Evolutionary conservation across 1,140 invertebrate species (phyloP), one percentile per base, ranked within the genome.

Genomic region (Littorina saxatilis): DNA sequence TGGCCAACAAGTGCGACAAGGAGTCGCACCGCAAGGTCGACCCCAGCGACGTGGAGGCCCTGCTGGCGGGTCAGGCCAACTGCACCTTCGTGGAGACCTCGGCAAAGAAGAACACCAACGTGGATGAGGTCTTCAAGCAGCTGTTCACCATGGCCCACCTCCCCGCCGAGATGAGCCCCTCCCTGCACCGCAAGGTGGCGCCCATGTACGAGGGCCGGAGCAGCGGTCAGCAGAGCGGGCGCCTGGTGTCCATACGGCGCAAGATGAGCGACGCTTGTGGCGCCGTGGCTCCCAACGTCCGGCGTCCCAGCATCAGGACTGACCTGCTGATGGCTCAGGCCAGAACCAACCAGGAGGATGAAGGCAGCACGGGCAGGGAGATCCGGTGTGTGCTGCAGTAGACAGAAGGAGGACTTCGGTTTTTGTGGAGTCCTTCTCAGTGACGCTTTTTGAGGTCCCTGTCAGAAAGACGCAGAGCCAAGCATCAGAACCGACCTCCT

Each of bases 131-230:
- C 4, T 97, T 97, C 91, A 95, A 96, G 88, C 95, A 96, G 83
- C 93, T 97, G 5, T 97, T 97, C 90, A 94, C 95, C 58, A 94
- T 96, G 15, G 96, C 96, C 13, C 96, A 96, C 88, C 92, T 97
- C 75, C 96, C 96, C 1, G 91, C 96, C 86, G 96, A 97, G 93
- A 97, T 97, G 96, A 96, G 96, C n/a, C 96, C 96, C 0, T 96
- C 96, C 88, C 95, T 96, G 88, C 96, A 97, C 90, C 95, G 92
- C 75, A 89, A 89, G 80, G 89, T 92, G 11, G 86, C 89, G 66
- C 89, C 91, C 20, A 85, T 84, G 5, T 92, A 92, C 70, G 84
- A 87, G 0, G 84, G 87, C 27, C 82, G 85, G 39, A 82, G 82
- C 15, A 47, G 70, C 1, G 79, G 79, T 23, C 82, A 82, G 61